Base-by-base conservation (phyloP, 2,888 invertebrate genomes). In the Tupiocoris notatus region DNA sequence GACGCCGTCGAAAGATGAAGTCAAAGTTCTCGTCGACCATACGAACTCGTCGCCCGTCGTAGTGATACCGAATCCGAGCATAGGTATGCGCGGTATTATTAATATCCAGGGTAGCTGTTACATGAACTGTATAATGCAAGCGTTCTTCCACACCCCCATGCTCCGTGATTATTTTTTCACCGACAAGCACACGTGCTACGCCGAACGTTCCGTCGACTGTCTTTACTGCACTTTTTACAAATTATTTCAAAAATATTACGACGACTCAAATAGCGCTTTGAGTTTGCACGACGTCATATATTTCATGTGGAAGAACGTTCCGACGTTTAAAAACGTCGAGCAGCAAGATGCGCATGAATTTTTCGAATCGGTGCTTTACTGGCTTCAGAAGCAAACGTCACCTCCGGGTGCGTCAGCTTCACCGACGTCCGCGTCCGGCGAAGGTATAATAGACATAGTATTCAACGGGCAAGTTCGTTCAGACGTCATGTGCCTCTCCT, bases 301-400 rank as follows among this genome's bases (percentile, higher is more conserved):
- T 85, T 87, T 96, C 83, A 96, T 96, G 82, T 98, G 96, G 97
- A 95, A 94, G n/a, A 95, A 97, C 85, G 96, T 95, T 62, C 89
- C 92, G 75, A 95, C 97, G 84, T 88, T 98, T 81, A 95, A 96
- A 24, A 96, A 96, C 68, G 95, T 81, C 68, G 95, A 96, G 83
- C 98, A 98, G 83, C 98, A 98, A 84, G 98, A 99, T 84, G 98
- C 98, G 22, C 98, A 99, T 83, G 98, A 99, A 86, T 98, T 98
- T 86, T 95, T 98, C 83, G 96, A 98, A 80, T 96, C 97, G 56
- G 94, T 95, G 0, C 87, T 98, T 65, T 94, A 97, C 83, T 92
- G 97, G 9, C 86, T 98, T 78, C 98, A 98, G 84, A 88, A 93
- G 83, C 93, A 94, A 82, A 93, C 89, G 83, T 71, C 80, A 82